Conservation (phyloP, 2,888 invertebrate genomes). For the Eubasilissa splendida region DNA sequence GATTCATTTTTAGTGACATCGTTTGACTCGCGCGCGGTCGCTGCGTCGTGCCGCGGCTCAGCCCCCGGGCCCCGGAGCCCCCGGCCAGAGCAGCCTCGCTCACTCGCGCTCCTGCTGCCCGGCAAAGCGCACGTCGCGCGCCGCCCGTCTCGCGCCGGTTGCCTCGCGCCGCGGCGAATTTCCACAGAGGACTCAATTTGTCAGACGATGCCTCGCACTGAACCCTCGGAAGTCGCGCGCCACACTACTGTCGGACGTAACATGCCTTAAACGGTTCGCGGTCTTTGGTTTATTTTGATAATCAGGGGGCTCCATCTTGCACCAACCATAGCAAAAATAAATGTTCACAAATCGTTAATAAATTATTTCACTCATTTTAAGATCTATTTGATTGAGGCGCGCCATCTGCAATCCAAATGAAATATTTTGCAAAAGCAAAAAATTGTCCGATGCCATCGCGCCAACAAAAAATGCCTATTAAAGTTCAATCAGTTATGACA, state of each 20-base stretch:
- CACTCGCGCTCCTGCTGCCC: constrained; percentile 46
- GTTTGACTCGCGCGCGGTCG: too few species aligned
- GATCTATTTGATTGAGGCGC: too few species aligned
- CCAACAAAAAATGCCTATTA: neutral
- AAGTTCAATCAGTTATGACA: neutral
- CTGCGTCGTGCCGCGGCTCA: too few species aligned
- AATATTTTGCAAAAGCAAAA: too few species aligned
- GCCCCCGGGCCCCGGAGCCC: too few species aligned
- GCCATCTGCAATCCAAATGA: too few species aligned
- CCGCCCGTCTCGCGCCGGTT: neutral
- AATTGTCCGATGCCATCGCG: neutral
- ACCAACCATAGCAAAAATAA: too few species aligned
- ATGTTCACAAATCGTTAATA: too few species aligned
- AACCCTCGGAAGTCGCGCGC: neutral
- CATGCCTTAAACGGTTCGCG: neutral
- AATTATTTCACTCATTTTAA: too few species aligned
- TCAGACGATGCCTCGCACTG: neutral
- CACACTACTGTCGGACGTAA: neutral
- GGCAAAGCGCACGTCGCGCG: constrained; percentile 40
- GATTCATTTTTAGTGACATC: too few species aligned
- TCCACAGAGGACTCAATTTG: neutral
- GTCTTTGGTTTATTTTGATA: neutral
- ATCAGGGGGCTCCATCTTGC: too few species aligned
- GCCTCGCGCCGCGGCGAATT: neutral
- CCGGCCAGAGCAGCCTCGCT: neutral